phyloP scores from a whole-genome alignment of 2,888 invertebrate species.

The Eilema caniola region DNA sequence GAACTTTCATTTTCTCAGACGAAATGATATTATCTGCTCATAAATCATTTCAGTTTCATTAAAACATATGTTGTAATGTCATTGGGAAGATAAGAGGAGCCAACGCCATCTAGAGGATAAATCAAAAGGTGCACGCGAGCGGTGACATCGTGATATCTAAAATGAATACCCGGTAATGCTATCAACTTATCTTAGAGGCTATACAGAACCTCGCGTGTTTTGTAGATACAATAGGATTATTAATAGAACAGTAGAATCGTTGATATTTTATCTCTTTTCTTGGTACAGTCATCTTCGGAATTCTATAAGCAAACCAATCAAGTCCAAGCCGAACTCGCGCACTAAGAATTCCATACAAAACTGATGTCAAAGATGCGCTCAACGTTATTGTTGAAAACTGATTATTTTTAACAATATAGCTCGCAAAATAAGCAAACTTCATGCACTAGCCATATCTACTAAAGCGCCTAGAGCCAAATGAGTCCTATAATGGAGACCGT shows the following conservation, averaged over 20 bases:
- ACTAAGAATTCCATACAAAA: background rate
- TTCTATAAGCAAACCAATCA: background rate
- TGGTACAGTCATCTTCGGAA: background rate
- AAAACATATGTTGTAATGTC: conserved; percentile 42
- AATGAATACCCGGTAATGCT: conserved; percentile 19
- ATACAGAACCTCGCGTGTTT: conserved; percentile 17
- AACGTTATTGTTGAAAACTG: no score
- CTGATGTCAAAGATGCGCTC: background rate
- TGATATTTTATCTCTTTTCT: conserved; percentile 7
- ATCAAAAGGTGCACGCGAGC: conserved; percentile 48
- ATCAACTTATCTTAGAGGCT: conserved; percentile 31
- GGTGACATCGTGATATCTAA: conserved; percentile 34
- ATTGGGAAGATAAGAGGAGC: conserved; percentile 35
- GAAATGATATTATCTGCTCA: conserved; percentile 14
- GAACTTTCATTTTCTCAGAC: conserved; percentile 19
- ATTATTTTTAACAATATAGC: background rate
- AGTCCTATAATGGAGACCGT: background rate
- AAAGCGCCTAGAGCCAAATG: background rate
- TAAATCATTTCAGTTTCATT: conserved; percentile 37
- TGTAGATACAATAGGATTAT: background rate
- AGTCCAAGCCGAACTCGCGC: background rate
- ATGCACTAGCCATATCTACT: background rate
- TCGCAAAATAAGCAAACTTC: background rate
- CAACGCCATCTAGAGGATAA: conserved; percentile 47
- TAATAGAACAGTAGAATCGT: conserved; percentile 3